Evolutionary conservation across 1,140 invertebrate species (phyloP).

Genomic region (Neodiprion virginianus): DNA sequence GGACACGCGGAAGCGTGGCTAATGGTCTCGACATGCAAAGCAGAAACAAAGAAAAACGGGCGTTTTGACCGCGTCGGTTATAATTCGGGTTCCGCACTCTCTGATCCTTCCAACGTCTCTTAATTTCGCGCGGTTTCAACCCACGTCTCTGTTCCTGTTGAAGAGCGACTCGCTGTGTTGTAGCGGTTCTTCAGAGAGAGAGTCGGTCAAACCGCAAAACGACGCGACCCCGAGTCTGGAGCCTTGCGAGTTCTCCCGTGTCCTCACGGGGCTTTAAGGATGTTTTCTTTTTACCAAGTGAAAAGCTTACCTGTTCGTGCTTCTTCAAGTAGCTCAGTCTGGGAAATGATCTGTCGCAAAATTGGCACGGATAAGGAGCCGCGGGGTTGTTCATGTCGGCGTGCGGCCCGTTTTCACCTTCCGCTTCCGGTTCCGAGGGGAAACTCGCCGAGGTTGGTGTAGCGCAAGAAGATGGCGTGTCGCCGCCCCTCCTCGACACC

Average conservation of each 20-base stretch:
- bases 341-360: conserved; percentile 91
- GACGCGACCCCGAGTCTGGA: no score
- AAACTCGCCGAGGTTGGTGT: conserved; percentile 67
- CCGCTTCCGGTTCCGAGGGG: conserved; percentile 60
- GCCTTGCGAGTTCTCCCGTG: no score
- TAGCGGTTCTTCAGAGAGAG: no score
- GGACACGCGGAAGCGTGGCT: conserved; percentile 42
- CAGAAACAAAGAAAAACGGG: conserved; percentile 31
- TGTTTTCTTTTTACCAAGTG: no score
- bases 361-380: conserved; percentile 87
- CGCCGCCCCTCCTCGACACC: conserved; percentile 64
- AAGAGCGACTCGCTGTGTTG: no score
- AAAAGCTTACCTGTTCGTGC: conserved; percentile 83
- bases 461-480: conserved; percentile 67
- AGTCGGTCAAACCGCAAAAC: no score
- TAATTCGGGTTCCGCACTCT: no score
- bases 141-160: neutral
- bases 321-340: conserved; percentile 86
- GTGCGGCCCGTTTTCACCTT: conserved; percentile 54
- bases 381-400: conserved; percentile 64
- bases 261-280: no score
- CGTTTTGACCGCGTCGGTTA: conserved; percentile 28
- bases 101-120: no score
- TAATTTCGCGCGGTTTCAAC: neutral
- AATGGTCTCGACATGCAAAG: conserved; percentile 41